A percentile compares a stretch with the other conserved stretches of the same genome.
phyloP scores from a whole-genome alignment of 1,140 invertebrate genomes.

The Trichoplusia ni region DNA sequence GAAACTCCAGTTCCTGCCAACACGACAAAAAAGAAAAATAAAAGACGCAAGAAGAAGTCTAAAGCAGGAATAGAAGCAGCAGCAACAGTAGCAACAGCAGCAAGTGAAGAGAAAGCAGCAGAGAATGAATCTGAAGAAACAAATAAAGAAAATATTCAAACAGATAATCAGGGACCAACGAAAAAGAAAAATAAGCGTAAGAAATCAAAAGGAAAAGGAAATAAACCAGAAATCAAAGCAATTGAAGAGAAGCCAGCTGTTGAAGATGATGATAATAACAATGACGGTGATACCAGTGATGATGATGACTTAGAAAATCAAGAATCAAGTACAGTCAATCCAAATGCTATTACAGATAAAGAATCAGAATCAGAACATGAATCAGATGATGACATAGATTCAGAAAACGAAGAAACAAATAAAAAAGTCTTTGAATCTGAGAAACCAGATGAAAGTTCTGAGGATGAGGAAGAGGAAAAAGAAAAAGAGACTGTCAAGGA shows the following conservation, averaged over 20 bases:
- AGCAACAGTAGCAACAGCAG: slow-evolving; percentile 5
- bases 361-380: slow-evolving; percentile 75
- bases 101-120: not conserved
- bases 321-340: slow-evolving; percentile 51
- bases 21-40: slow-evolving; percentile 31
- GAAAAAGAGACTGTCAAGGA: slow-evolving; percentile 29
- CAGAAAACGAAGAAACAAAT: slow-evolving; percentile 67
- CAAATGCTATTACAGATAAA: slow-evolving; percentile 69
- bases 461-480: slow-evolving; percentile 55
- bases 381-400: slow-evolving; percentile 72
- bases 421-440: slow-evolving; percentile 57
- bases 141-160: not conserved
- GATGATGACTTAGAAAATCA: slow-evolving; percentile 1
- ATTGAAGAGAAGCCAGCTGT: not conserved
- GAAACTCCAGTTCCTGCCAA: not conserved
- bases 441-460: slow-evolving; percentile 52
- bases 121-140: not conserved
- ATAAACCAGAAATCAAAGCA: slow-evolving; percentile 7
- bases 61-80: not conserved
- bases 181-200: slow-evolving; percentile 50
- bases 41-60: slow-evolving; percentile 17
- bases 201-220: slow-evolving; percentile 18
- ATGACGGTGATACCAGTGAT: not conserved
- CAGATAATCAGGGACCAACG: slow-evolving; percentile 11
- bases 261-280: not conserved